Evolutionary conservation across 2,797 vertebrate genomes (phyloP), one percentile per base, ranked within the genome.

Genomic region (Nothura maculosa): DNA sequence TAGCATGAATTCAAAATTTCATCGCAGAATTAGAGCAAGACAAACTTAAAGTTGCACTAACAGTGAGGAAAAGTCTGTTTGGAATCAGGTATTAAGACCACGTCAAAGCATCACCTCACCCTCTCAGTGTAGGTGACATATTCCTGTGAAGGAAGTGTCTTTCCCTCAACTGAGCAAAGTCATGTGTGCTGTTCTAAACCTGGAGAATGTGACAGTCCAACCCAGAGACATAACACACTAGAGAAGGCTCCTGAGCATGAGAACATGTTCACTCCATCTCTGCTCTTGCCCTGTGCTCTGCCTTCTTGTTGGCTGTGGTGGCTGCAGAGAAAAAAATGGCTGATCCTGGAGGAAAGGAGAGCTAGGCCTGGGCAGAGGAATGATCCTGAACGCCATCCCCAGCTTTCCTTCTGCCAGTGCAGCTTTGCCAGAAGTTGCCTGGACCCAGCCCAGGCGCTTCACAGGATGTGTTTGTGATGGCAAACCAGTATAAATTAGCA

Each of bases 401-500:
- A 67, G 36, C 63, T 77, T 70, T 70, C 40, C 7, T 76, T 9
- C 61, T 91, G 47, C 52, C n/a, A 40, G 54, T 24, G 52, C 70
- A 60, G 38, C 30, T 63, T 72, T 61, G 77, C 55, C 70, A 86
- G n/a, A 78, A 55, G 47, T 45, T 87, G 28, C 18, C 64, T 80
- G 68, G 85, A 87, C 61, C 38, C 32, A 90, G 30, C 40, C 48
- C 80, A 93, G 81, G 45, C 83, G 91, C 42, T 91, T 87, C 34
- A 38, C 64, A 74, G 72, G 63, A 45, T 64, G 47, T 90, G 54
- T 58, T 94, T 89, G 75, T 94, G 50, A 87, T 58, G 28, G 86
- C 81, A 90, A 81, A 95, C 68, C 57, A 82, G 34, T 28, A 81
- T 28, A 91, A 93, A 94, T 68, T 55, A 91, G 43, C 16, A 88